Base-by-base conservation (phyloP, 1,140 invertebrate species). In the Oryctes rhinoceros region DNA sequence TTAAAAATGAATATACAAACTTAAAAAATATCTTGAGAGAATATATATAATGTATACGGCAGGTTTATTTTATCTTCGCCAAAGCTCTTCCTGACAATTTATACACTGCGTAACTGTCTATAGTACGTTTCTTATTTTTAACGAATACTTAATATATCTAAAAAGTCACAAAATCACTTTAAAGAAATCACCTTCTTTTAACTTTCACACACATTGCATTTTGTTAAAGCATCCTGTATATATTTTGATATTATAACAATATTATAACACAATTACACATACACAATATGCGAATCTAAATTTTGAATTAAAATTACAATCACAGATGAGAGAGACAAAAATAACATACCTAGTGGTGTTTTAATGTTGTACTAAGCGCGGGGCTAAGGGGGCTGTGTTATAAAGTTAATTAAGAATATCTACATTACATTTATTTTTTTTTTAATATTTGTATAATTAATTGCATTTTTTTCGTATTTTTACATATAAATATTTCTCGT, bases 231-330 rank as follows among this genome's bases (percentile, higher is more conserved):
- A 44, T 35, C 37, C 37, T 76, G 74, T 76, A 76, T 48, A 76
- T 76, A 76, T 44, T 76, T 35, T 39, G 10, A 30, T 71, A 30
- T 76, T 76, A 76, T 44, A 44, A 39, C 37, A 76, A 76, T 76
- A 44, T 18, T 18, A 59, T 59, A n/a, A 59, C 53, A 59, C 53
- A 59, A 59, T 59, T 59, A 59, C 53, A 59, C 53, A 59, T 59
- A 59, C 18, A 59, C 53, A 59, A n/a, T 18, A 59, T 59, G 53
- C 65, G 24, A 37, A 71, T 71, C 65, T 71, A 79, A 80, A 79
- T 76, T 81, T 75, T 75, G 47, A 81, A 82, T 82, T 84, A 85
- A 85, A 85, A 85, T 85, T 85, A 85, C 81, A 85, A 85, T 85
- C 85, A 85, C 85, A 85, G 85, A 85, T 83, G 81, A 81, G 78